These are phyloP conservation scores for Heteractis magnifica DNA, from an alignment of 92 coral and sea anemone species.

Conservation along the genomic window DNA sequence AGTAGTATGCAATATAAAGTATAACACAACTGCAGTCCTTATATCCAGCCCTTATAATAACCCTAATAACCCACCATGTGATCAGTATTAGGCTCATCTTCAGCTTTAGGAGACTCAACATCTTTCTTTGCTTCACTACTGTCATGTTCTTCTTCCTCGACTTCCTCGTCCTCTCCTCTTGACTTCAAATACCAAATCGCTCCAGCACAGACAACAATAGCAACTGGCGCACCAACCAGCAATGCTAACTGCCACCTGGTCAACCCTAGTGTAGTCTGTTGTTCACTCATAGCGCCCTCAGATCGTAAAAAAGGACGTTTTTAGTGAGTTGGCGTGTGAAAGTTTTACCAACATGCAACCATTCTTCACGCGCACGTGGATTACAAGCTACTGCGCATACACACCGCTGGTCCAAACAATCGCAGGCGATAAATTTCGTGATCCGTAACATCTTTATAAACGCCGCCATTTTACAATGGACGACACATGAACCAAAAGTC, in stretches of 20 bases:
- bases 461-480: conserved; percentile 38
- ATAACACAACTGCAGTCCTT: not conserved
- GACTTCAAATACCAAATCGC: conserved; percentile 68
- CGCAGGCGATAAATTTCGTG: conserved; percentile 31
- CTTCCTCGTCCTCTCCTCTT: conserved; percentile 5
- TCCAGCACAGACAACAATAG: conserved; percentile 64
- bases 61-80: conserved; percentile 7
- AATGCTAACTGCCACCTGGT: conserved; percentile 79
- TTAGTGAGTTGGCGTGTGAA: not conserved
- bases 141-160: conserved; percentile 37
- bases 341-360: conserved; percentile 15
- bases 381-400: conserved; percentile 18
- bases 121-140: not conserved
- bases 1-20: not conserved
- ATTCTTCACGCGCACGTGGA: conserved; percentile 26
- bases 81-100: conserved; percentile 14
- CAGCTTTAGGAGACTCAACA: not conserved
- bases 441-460: not conserved
- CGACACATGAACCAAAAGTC: not conserved
- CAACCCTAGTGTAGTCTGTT: conserved; percentile 63
- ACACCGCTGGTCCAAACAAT: conserved; percentile 13
- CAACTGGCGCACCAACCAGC: conserved; percentile 75
- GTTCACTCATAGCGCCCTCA: conserved; percentile 62
- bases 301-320: conserved; percentile 12
- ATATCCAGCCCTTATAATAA: not conserved